phyloP scores from a whole-genome alignment of 2,113 vertebrate species.

The Piaya cayana region DNA sequence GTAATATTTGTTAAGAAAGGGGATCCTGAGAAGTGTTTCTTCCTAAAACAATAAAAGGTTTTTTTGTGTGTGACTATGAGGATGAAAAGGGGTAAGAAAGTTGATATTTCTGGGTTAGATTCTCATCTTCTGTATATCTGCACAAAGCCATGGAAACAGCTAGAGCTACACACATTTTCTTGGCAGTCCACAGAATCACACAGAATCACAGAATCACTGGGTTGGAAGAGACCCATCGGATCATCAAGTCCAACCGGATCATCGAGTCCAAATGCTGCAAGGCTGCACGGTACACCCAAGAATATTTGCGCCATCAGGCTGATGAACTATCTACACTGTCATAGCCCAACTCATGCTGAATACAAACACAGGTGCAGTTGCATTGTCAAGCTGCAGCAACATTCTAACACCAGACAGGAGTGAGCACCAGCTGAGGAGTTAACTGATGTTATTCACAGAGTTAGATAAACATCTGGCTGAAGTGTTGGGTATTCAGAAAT shows the following conservation, averaged over 20 bases:
- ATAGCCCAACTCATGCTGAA: accelerated
- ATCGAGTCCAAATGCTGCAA: not conserved
- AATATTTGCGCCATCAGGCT: not conserved
- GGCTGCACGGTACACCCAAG: not conserved
- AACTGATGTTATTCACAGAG: not conserved
- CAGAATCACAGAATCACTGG: too few species aligned
- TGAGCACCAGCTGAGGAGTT: accelerated
- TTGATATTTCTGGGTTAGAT: not conserved
- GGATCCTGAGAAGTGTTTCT: not conserved
- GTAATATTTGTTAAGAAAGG: not conserved
- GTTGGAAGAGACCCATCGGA: too few species aligned
- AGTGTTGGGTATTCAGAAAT: not conserved
- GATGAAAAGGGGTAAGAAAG: not conserved
- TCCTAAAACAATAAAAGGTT: not conserved
- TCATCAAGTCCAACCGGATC: too few species aligned
- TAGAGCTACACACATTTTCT: not conserved
- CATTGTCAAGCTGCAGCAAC: not conserved
- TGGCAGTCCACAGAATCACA: too few species aligned
- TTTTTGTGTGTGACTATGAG: not conserved
- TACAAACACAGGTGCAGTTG: not conserved
- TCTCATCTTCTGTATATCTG: not conserved
- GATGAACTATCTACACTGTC: not conserved
- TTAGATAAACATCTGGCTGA: not conserved
- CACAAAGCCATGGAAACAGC: not conserved
- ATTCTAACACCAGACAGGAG: not conserved